These are phyloP conservation scores for Erebia epiphron DNA, from an alignment of 2,888 invertebrate species.

Conservation along the genomic window DNA sequence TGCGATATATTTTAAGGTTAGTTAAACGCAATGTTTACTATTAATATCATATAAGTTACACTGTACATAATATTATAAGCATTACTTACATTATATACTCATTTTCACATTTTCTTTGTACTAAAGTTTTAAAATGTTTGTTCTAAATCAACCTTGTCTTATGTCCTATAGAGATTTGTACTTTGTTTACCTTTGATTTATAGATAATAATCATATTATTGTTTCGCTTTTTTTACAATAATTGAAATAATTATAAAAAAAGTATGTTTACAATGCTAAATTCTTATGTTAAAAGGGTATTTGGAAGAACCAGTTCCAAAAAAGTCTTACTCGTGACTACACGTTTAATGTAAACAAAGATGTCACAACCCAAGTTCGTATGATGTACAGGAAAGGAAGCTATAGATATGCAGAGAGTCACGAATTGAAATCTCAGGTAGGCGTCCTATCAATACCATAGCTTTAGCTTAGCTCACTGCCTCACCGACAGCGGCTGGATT, in stretches of 20 bases:
- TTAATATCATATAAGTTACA: neutral
- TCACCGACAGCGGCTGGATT: neutral
- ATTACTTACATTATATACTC: no score
- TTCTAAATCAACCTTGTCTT: no score
- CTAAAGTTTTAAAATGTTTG: neutral
- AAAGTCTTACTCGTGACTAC: conserved; percentile 74
- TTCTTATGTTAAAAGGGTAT: conserved; percentile 64
- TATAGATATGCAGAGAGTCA: conserved; percentile 65
- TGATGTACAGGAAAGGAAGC: conserved; percentile 84
- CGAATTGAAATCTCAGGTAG: conserved; percentile 66
- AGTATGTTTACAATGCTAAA: no score
- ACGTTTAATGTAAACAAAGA: conserved; percentile 85
- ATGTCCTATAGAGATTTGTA: no score
- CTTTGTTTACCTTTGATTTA: no score
- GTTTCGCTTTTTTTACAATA: neutral
- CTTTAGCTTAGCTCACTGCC: neutral
- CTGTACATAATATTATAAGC: neutral
- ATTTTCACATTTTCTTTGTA: neutral
- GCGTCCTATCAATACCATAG: neutral
- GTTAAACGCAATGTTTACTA: neutral
- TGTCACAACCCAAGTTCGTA: conserved; percentile 83
- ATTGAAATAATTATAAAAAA: no score
- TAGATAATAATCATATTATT: neutral
- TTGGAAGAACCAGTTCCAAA: conserved; percentile 87
- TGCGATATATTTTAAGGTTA: conserved; percentile 92